A percentile compares a stretch with the other conserved stretches of the same genome.
Evolutionary conservation across 1,140 invertebrate species (phyloP).

Genomic region (Dendrolimus punctatus): DNA sequence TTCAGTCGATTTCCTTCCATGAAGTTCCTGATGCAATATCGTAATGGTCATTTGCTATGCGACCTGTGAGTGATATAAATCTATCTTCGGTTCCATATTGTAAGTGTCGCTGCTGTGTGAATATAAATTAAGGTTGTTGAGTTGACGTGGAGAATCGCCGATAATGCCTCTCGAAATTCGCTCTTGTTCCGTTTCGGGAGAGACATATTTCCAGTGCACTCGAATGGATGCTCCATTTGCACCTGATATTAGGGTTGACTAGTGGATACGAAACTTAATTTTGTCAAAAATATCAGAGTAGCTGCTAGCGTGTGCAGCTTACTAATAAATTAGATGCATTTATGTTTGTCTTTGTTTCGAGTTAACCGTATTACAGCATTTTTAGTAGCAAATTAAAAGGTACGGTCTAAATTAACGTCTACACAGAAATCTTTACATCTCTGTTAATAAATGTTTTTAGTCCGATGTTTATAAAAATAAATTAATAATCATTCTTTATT

Average conservation of each 20-base stretch:
- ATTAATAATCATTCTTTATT: too few relatives aligned
- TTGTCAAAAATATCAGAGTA: too few relatives aligned
- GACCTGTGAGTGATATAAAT: conserved; percentile 43
- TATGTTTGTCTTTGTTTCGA: too few relatives aligned
- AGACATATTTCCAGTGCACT: conserved; percentile 5
- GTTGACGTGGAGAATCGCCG: conserved; percentile 15
- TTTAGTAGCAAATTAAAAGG: too few relatives aligned
- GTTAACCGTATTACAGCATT: too few relatives aligned
- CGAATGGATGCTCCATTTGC: conserved; percentile 3
- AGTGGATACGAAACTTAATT: too few relatives aligned
- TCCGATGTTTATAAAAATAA: too few relatives aligned
- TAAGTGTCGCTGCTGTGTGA: conserved; percentile 29
- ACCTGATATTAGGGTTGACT: neutral
- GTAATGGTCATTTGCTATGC: conserved; percentile 25
- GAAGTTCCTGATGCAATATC: conserved; percentile 15
- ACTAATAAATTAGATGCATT: too few relatives aligned
- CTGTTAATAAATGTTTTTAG: too few relatives aligned
- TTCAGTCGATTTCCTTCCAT: conserved; percentile 6
- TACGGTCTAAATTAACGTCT: too few relatives aligned
- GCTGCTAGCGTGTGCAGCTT: too few relatives aligned
- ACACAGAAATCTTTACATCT: too few relatives aligned
- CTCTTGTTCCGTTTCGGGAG: conserved; percentile 14
- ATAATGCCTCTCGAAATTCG: conserved; percentile 10
- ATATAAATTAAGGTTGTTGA: conserved; percentile 45
- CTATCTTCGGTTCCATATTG: conserved; percentile 42